These are phyloP conservation scores for Takifugu rubripes DNA, from an alignment of 2,797 vertebrate genomes.

Conservation along the genomic window DNA sequence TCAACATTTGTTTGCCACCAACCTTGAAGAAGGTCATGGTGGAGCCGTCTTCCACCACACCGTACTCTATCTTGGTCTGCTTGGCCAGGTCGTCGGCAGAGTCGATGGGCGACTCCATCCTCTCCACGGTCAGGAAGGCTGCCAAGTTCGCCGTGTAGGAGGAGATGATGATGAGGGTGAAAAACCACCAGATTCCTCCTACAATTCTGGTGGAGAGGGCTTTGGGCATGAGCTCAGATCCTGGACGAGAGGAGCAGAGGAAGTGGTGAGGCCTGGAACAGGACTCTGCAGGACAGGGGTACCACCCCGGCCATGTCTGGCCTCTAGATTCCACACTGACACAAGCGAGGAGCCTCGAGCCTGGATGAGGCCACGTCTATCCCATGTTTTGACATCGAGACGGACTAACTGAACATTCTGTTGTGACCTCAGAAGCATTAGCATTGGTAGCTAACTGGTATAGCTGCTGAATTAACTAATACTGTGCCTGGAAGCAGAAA, in stretches of 20 bases:
- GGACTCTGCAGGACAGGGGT: conserved; percentile 28
- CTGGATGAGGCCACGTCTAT: background rate
- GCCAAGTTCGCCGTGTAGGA: conserved; percentile 99
- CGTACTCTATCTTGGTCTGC: conserved; percentile 98
- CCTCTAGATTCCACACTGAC: conserved; percentile 32
- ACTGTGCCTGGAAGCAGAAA: too few relatives aligned
- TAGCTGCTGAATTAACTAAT: too few relatives aligned
- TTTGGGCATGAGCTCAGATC: conserved; percentile 99
- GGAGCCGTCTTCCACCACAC: conserved; percentile 91
- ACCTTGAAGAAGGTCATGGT: conserved; percentile 99
- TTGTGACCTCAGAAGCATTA: too few relatives aligned
- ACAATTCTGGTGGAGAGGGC: conserved; percentile 99
- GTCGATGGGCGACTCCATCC: conserved; percentile 97
- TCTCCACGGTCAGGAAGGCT: conserved; percentile 98
- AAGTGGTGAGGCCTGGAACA: conserved; percentile 27
- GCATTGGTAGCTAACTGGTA: too few relatives aligned
- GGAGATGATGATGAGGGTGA: conserved; percentile 99
- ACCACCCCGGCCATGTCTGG: conserved; percentile 25
- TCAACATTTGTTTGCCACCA: conserved; percentile 40
- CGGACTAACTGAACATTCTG: too few relatives aligned
- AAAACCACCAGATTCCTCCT: conserved; percentile 99
- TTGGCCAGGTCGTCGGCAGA: conserved; percentile 98
- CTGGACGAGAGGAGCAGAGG: conserved; percentile 81
- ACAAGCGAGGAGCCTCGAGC: background rate
- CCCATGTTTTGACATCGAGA: conserved; percentile 56